phyloP scores from a whole-genome alignment of 2,888 invertebrate species.

The Melanchra persicariae region DNA sequence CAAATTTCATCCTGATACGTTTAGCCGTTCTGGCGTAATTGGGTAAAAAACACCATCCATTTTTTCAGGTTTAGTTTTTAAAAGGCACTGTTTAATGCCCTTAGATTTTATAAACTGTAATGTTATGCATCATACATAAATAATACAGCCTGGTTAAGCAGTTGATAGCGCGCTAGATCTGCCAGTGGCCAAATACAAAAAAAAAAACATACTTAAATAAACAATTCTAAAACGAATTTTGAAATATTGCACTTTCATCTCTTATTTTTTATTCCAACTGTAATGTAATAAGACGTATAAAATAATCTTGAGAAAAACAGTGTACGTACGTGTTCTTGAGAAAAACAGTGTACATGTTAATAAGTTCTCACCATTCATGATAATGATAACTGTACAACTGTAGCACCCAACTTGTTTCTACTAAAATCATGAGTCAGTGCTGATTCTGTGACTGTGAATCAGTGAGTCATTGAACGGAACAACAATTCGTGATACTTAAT shows the following conservation, averaged over 20 bases:
- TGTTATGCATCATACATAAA: no score
- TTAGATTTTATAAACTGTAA: no score
- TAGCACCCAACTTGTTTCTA: not conserved
- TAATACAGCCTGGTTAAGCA: no score
- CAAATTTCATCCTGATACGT: no score
- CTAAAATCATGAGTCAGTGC: slow-evolving; percentile 15
- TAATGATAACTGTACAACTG: slow-evolving; percentile 25
- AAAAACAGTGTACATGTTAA: slow-evolving; percentile 14
- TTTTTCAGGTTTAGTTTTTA: no score
- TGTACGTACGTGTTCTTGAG: not conserved
- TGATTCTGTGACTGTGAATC: slow-evolving; percentile 16
- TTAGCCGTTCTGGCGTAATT: no score
- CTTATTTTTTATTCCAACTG: slow-evolving; percentile 3
- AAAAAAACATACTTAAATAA: no score
- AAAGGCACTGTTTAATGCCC: no score
- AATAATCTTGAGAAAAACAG: not conserved
- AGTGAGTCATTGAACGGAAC: not conserved
- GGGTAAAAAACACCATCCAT: no score
- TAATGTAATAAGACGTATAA: slow-evolving; percentile 1
- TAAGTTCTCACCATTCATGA: slow-evolving; percentile 35
- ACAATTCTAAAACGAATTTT: not conserved
- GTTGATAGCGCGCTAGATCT: no score
- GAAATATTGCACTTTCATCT: not conserved
- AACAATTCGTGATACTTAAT: not conserved
- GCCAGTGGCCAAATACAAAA: no score